These are phyloP conservation scores for Drosophila mimica DNA, from an alignment of 2,888 invertebrate species.

Conservation along the genomic window DNA sequence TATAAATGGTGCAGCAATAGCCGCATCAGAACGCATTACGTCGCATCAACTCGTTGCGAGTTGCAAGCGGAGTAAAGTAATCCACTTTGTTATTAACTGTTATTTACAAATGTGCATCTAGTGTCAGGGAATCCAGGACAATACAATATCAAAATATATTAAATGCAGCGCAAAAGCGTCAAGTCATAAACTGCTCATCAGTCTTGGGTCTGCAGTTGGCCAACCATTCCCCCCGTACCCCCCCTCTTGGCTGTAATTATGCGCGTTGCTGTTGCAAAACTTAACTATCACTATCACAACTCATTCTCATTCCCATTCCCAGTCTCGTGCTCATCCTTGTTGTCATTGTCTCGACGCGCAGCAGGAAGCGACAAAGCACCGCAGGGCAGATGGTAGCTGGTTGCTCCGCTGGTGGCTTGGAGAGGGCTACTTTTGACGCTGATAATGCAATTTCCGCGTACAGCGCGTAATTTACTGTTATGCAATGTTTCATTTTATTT, in stretches of 20 bases:
- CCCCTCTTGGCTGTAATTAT: constrained; percentile 64
- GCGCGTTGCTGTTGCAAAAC: constrained; percentile 66
- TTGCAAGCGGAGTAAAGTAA: constrained; percentile 22
- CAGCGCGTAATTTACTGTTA: constrained; percentile 73
- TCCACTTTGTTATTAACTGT: constrained; percentile 68
- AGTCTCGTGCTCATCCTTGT: constrained; percentile 18
- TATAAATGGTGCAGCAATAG: constrained; percentile 38
- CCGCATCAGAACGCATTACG: constrained; percentile 21
- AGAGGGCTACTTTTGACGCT: constrained; percentile 74
- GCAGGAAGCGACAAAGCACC: constrained; percentile 72
- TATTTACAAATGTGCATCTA: constrained; percentile 66
- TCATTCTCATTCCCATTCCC: constrained; percentile 47
- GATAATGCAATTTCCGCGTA: constrained; percentile 83
- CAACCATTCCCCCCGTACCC: not conserved
- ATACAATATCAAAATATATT: constrained; percentile 47
- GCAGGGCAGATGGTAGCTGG: constrained; percentile 52
- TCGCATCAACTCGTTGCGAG: constrained; percentile 4
- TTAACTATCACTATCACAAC: constrained; percentile 70
- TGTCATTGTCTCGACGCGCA: constrained; percentile 70
- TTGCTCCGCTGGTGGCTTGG: not conserved
- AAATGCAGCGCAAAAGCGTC: constrained; percentile 78
- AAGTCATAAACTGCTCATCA: constrained; percentile 84
- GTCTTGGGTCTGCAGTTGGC: constrained; percentile 59
- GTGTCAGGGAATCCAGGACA: constrained; percentile 23
- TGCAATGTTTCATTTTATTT: constrained; percentile 78